phyloP scores from a whole-genome alignment of 2,888 invertebrate genomes.

The Heliconius hortense region DNA sequence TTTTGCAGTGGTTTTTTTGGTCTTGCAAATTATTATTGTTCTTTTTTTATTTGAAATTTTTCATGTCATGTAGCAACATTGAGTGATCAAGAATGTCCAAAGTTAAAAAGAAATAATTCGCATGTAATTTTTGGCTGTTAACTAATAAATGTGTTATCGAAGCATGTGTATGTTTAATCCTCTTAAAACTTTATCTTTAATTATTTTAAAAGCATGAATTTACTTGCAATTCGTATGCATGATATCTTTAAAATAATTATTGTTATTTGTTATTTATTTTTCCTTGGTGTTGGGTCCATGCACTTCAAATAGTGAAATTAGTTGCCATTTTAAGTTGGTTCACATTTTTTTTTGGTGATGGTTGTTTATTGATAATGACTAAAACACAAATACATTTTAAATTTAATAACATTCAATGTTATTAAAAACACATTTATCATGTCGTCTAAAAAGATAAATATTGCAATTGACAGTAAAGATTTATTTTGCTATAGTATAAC shows the following conservation, averaged over 20 bases:
- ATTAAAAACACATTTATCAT: no score
- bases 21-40: slow-evolving; percentile 6
- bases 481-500: no score
- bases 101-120: slow-evolving; percentile 44
- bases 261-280: not conserved
- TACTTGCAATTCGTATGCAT: slow-evolving; percentile 21
- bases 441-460: no score
- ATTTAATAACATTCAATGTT: no score
- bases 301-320: not conserved
- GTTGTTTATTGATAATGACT: not conserved
- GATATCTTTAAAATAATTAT: not conserved
- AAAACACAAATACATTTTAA: not conserved
- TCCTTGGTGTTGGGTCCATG: slow-evolving; percentile 3
- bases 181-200: not conserved
- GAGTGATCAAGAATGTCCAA: slow-evolving; percentile 68
- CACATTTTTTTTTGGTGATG: not conserved
- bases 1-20: slow-evolving; percentile 48
- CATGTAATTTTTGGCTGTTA: slow-evolving; percentile 46
- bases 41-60: slow-evolving; percentile 26
- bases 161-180: slow-evolving; percentile 34
- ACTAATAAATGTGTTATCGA: slow-evolving; percentile 23
- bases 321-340: not conserved
- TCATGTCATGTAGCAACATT: slow-evolving; percentile 61
- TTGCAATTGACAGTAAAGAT: no score
- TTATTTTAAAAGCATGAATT: slow-evolving; percentile 29